Evolutionary conservation across 2,888 invertebrate genomes (phyloP).

Genomic region (Chaitophorus viminalis): DNA sequence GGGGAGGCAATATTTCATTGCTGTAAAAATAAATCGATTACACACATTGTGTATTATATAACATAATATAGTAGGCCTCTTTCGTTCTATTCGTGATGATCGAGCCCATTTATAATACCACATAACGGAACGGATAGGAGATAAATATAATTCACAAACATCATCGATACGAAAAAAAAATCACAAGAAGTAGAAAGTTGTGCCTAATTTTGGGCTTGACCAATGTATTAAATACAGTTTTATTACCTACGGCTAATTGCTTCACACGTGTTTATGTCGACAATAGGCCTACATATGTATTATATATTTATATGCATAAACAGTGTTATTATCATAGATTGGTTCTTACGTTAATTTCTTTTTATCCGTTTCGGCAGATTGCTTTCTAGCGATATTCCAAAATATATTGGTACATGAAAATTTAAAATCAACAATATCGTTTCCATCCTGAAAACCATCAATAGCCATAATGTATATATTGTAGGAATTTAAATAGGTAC

Average conservation of each 20-base stretch:
- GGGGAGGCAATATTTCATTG: conserved; percentile 39
- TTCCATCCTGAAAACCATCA: not conserved
- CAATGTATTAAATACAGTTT: not conserved
- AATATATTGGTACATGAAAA: not conserved
- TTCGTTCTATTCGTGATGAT: conserved; percentile 42
- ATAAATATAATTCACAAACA: conserved; percentile 15
- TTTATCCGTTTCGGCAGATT: conserved; percentile 6
- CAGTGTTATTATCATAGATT: not conserved
- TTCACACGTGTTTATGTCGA: conserved; percentile 27
- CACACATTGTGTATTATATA: not conserved
- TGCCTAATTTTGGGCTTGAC: conserved; percentile 23
- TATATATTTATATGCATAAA: not conserved
- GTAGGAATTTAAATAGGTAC: too few relatives aligned
- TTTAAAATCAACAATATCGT: not conserved
- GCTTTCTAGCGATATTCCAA: conserved; percentile 3
- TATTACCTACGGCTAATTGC: conserved; percentile 52
- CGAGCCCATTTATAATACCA: conserved; percentile 6
- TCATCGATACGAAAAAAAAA: conserved; percentile 23
- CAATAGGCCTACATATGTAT: conserved; percentile 34
- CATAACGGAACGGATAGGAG: not conserved
- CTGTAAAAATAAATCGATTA: conserved; percentile 19
- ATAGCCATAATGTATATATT: not conserved
- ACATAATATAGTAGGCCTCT: not conserved
- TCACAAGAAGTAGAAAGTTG: conserved; percentile 29
- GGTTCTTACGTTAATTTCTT: not conserved